A percentile compares a stretch with the other conserved stretches of the same genome.
phyloP scores from a whole-genome alignment of 2,797 vertebrate genomes.

The Characodon lateralis region DNA sequence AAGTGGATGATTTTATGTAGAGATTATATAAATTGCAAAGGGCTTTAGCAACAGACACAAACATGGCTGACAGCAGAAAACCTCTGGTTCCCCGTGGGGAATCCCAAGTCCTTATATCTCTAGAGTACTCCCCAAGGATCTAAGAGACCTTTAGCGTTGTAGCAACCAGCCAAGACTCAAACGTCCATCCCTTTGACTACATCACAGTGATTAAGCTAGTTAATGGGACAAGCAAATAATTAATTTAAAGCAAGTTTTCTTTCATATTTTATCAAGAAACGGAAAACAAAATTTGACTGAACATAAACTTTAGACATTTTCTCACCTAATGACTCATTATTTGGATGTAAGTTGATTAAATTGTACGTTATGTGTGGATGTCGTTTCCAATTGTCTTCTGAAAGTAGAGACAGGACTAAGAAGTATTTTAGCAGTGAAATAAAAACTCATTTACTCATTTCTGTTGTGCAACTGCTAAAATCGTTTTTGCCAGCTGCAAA shows the following conservation, averaged over 20 bases:
- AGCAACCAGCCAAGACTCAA: constrained; percentile 43
- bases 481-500: neutral
- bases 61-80: constrained; percentile 18
- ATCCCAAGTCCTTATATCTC: neutral
- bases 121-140: constrained; percentile 41
- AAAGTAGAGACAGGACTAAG: neutral
- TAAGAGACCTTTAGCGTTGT: constrained; percentile 27
- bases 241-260: neutral
- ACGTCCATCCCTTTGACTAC: constrained; percentile 18
- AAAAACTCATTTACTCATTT: neutral
- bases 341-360: neutral
- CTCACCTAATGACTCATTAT: neutral
- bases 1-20: neutral
- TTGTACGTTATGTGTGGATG: neutral
- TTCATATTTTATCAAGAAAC: too few species aligned
- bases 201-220: neutral
- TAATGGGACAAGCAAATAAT: neutral
- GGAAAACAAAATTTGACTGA: too few species aligned
- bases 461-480: too few species aligned
- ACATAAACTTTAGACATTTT: neutral
- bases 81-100: constrained; percentile 10
- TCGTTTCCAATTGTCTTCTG: neutral
- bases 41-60: constrained; percentile 1
- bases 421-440: neutral
- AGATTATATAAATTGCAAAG: constrained; percentile 13